Percentiles rank a stretch among this genome's conserved stretches.
Conservation (phyloP, 2,888 invertebrate genomes). For the Dryobotodes eremita region DNA sequence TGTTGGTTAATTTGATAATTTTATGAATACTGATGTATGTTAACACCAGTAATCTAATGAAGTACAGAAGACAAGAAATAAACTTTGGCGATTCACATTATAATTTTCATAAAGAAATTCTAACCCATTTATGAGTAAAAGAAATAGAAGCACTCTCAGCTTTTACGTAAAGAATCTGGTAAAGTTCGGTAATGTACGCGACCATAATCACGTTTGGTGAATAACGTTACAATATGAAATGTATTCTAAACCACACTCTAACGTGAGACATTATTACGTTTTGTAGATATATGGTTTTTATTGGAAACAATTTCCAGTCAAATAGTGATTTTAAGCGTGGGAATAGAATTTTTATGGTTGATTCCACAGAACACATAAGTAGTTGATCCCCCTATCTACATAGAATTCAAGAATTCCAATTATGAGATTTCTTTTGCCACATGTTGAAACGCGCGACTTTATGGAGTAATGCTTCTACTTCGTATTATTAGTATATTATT, state of each 20-base stretch:
- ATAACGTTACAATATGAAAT: conserved; percentile 42
- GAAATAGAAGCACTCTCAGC: conserved; percentile 36
- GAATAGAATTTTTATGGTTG: conserved; percentile 57
- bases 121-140: conserved; percentile 14
- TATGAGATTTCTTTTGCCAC: conserved; percentile 1
- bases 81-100: conserved; percentile 14
- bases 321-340: conserved; percentile 53
- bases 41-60: not conserved
- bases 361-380: not conserved
- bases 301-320: conserved; percentile 53
- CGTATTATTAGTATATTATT: not conserved
- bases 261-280: conserved; percentile 35
- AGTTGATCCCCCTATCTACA: not conserved
- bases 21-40: not conserved
- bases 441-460: not conserved
- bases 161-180: conserved; percentile 15
- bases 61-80: not conserved
- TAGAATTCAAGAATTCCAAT: conserved; percentile 1
- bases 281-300: conserved; percentile 42
- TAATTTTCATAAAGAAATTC: conserved; percentile 3
- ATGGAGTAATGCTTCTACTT: too few species aligned
- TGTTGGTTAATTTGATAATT: not conserved
- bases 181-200: conserved; percentile 5
- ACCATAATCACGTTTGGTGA: conserved; percentile 37
- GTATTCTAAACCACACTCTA: conserved; percentile 44